phyloP scores from a whole-genome alignment of 2,113 vertebrate genomes.

The Ictidomys tridecemlineatus region DNA sequence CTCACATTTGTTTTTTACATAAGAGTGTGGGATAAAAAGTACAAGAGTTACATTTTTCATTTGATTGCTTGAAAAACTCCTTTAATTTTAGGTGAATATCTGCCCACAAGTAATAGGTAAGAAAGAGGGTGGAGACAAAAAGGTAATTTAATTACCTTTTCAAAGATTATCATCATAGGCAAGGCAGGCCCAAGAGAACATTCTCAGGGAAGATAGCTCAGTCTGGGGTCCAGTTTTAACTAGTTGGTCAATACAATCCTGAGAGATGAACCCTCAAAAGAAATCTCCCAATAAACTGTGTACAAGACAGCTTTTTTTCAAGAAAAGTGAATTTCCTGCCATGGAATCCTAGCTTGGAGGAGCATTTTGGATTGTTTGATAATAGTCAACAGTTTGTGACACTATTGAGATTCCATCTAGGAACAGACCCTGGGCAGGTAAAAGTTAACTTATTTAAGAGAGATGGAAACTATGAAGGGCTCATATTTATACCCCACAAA shows the following conservation, averaged over 20 bases:
- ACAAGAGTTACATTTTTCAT: background rate
- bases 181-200: background rate
- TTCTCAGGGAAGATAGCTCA: background rate
- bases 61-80: conserved; percentile 10
- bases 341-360: background rate
- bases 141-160: conserved; percentile 13
- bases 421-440: background rate
- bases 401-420: background rate
- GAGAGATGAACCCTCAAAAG: background rate
- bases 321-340: conserved; percentile 19
- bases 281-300: background rate
- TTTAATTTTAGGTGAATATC: background rate
- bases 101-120: background rate
- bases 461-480: background rate
- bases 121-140: background rate
- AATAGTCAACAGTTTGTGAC: background rate
- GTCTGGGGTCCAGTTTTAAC: background rate
- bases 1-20: background rate
- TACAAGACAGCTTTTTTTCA: background rate
- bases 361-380: background rate
- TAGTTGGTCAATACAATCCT: background rate
- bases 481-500: background rate
- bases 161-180: background rate
- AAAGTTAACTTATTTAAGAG: background rate
- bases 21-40: background rate